A percentile compares a stretch with the other conserved stretches of the same genome.
Conservation (phyloP, 1,140 invertebrate genomes). For the Tribolium madens region DNA sequence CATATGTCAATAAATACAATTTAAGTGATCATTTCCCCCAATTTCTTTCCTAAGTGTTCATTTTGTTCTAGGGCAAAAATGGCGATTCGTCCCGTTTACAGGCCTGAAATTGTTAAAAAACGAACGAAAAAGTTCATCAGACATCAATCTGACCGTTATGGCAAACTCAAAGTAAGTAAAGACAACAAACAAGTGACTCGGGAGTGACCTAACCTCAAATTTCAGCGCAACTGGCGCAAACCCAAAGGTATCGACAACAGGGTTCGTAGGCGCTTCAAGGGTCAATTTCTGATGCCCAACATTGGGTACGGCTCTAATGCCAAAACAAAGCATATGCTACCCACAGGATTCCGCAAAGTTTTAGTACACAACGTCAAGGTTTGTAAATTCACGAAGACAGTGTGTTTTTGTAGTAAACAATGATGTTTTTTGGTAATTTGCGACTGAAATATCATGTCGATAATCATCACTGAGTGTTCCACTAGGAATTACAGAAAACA, state of each 20-base stretch:
- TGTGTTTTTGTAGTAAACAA: conserved; percentile 34
- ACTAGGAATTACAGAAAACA: background rate
- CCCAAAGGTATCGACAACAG: conserved; percentile 99
- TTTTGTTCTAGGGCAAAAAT: conserved; percentile 64
- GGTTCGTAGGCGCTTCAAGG: conserved; percentile 98
- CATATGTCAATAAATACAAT: background rate
- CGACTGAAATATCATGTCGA: conserved; percentile 62
- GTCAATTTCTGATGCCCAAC: conserved; percentile 98
- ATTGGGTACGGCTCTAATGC: conserved; percentile 99
- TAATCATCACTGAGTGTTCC: conserved; percentile 54
- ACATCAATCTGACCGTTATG: conserved; percentile 97
- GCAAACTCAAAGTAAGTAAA: conserved; percentile 86
- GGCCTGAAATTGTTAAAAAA: conserved; percentile 94
- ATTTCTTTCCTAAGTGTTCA: background rate
- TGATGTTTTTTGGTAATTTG: conserved; percentile 65
- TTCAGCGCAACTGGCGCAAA: conserved; percentile 88
- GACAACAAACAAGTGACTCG: background rate
- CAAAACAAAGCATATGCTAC: conserved; percentile 95
- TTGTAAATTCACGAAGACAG: conserved; percentile 57
- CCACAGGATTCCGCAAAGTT: conserved; percentile 97
- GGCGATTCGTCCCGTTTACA: conserved; percentile 88
- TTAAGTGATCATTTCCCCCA: conserved; percentile 1
- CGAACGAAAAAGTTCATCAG: conserved; percentile 96
- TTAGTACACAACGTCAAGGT: conserved; percentile 83
- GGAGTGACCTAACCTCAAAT: conserved; percentile 15